These are phyloP conservation scores for Alcis repandata DNA, from an alignment of 2,888 invertebrate genomes.

Conservation along the genomic window DNA sequence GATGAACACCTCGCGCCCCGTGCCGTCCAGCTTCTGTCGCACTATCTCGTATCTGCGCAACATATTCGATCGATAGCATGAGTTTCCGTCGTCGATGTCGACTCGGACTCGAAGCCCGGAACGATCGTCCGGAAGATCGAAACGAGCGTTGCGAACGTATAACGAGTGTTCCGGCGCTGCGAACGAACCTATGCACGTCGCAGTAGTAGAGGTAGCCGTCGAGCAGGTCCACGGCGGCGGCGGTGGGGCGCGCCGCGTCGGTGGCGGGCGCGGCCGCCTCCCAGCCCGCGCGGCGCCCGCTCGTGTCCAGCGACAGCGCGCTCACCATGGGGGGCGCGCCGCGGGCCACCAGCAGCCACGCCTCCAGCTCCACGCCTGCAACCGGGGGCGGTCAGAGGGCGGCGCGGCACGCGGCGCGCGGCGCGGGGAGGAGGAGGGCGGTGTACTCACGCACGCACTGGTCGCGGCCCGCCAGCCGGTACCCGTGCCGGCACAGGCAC, in stretches of 20 bases:
- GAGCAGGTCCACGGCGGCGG: slow-evolving; percentile 89
- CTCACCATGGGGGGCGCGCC: slow-evolving; percentile 89
- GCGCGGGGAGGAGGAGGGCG: not conserved
- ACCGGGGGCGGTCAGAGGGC: too few relatives aligned
- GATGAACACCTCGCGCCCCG: slow-evolving; percentile 85
- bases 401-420: too few relatives aligned
- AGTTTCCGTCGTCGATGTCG: too few relatives aligned
- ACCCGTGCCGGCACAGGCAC: slow-evolving; percentile 92
- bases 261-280: slow-evolving; percentile 91
- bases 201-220: slow-evolving; percentile 89
- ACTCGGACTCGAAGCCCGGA: too few relatives aligned
- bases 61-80: too few relatives aligned
- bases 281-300: slow-evolving; percentile 78
- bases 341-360: slow-evolving; percentile 86
- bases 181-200: slow-evolving; percentile 70
- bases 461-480: slow-evolving; percentile 84
- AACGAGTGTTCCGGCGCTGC: not conserved
- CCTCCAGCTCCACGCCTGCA: slow-evolving; percentile 85
- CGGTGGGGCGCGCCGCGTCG: slow-evolving; percentile 88
- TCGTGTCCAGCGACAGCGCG: slow-evolving; percentile 82
- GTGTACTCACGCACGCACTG: slow-evolving; percentile 87
- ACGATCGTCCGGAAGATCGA: too few relatives aligned
- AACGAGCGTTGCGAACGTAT: too few relatives aligned
- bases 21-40: slow-evolving; percentile 88
- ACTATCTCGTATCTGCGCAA: slow-evolving; percentile 86